Evolutionary conservation across 1,140 invertebrate species (phyloP).

Genomic region (Trachymyrmex septentrionalis): DNA sequence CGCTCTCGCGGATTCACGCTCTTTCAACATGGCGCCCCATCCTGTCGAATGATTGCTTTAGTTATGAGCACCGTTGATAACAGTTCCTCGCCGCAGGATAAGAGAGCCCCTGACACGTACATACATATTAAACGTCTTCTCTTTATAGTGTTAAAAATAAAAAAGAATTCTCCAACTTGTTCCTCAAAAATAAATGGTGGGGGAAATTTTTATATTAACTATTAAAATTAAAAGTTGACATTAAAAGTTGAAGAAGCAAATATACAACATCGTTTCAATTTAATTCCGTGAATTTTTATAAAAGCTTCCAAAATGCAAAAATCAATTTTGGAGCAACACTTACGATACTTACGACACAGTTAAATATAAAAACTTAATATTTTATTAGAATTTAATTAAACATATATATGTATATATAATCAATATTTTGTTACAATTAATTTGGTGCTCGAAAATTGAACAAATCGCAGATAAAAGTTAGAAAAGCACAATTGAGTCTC

Average conservation of each 20-base stretch:
- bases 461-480: slow-evolving; percentile 9
- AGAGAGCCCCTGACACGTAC: background rate
- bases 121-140: background rate
- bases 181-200: background rate
- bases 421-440: background rate
- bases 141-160: background rate
- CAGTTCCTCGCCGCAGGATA: slow-evolving; percentile 20
- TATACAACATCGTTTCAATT: background rate
- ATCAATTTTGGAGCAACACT: background rate
- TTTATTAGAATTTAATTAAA: background rate
- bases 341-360: background rate
- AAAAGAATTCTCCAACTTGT: background rate
- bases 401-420: too few species aligned
- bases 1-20: slow-evolving; percentile 18
- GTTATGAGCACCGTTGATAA: slow-evolving; percentile 57
- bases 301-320: background rate
- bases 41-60: slow-evolving; percentile 20
- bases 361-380: background rate
- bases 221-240: background rate
- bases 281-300: background rate
- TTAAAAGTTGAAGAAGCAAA: background rate
- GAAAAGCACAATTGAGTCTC: background rate
- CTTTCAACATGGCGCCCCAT: slow-evolving; percentile 59
- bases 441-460: background rate
- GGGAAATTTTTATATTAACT: background rate